Base-by-base conservation (phyloP, 2,888 invertebrate genomes). In the Diploptera punctata region DNA sequence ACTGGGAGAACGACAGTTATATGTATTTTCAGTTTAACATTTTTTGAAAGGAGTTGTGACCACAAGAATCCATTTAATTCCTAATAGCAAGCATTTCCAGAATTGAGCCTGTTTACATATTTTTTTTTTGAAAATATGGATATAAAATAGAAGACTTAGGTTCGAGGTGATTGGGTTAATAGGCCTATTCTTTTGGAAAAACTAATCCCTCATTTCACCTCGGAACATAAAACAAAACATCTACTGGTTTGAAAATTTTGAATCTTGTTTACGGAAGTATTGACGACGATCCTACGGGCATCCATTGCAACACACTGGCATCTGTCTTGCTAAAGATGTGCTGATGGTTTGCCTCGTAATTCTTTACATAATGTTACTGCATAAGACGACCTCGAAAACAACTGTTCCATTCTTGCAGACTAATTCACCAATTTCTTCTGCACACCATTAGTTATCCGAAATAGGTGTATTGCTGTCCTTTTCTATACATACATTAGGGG, bases 371-470 rank as follows among this genome's bases (percentile, higher is more conserved):
- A 10, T 57, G 57, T 16, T 21, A 54, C 10, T 19, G 57, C n/a
- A n/a, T n/a, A 19, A 29, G 29, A 9, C 31, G 47, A 65, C 65
- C 65, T 47, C 26, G 65, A 65, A 21, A 65, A 24, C 65, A 65
- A 44, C 29, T 65, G 47, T 47, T 65, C 3, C 24, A 21, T 7
- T 47, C 29, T 1, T 43, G n/a, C 18, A 21, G 18, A 29, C 24
- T 47, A 44, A 47, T 26, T 65, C 47, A 65, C 29, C 65, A 47
- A 44, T 26, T 65, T 65, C 65, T 47, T 65, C 65, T 26, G 47
- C 65, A 47, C 47, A 26, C 29, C 62, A 65, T 44, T 65, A 24
- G 38, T 13, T 24, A 44, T 65, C 65, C 44, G 65, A 65, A 47
- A 65, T 44, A 65, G 18, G 24, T 16, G 13, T 47, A 18, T 44